Evolutionary conservation across 2,797 vertebrate genomes (phyloP), one percentile per base, ranked within the genome.

Genomic region (Erpetoichthys calabaricus): DNA sequence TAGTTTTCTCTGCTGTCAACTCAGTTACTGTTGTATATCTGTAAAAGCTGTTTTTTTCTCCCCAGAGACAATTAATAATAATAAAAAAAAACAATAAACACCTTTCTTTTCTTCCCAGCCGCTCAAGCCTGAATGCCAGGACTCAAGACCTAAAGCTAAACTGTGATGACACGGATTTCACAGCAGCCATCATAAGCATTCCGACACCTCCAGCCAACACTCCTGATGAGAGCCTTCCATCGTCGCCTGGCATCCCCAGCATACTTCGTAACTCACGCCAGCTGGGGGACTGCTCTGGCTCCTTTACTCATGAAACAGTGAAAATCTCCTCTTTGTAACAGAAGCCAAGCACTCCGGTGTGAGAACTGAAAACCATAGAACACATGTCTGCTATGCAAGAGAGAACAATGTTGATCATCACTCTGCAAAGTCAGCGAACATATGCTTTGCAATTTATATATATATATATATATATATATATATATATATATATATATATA

Each of bases 121-220:
- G 91, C 47, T 91, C 90, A 69, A 92, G 86, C 70, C 82, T 94
- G 55, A 94, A 92, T 47, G 90, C 91, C 56, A 85, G 86, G 75
- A 72, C 76, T 1, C 73, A 75, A 1, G 77, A 86, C 69, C 71
- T 91, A 64, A 91, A 90, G 78, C 76, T 92, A 66, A 91, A 90
- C 76, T 94, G 88, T 9, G 89, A 87, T 5, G 86, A 83, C 8
- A 74, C 71, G 5, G 89, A 92, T 63, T 90, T 86, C 68, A 87
- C 87, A 1, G 90, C 91, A 0, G 90, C 91, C 71, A 91, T 94
- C 67, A 92, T 92, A 77, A 91, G 90, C 78, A 92, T 91, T 68
- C 90, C 91, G 5, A 92, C 91, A 0, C 91, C 90, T 4, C 90
- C 90, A 0, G 87, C 86, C 70, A 92, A 92, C 80, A 87, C 85